A percentile compares a stretch with the other conserved stretches of the same genome.
These are phyloP conservation scores for Bombus pascuorum DNA, from an alignment of 1,140 invertebrate species.

Conservation along the genomic window DNA sequence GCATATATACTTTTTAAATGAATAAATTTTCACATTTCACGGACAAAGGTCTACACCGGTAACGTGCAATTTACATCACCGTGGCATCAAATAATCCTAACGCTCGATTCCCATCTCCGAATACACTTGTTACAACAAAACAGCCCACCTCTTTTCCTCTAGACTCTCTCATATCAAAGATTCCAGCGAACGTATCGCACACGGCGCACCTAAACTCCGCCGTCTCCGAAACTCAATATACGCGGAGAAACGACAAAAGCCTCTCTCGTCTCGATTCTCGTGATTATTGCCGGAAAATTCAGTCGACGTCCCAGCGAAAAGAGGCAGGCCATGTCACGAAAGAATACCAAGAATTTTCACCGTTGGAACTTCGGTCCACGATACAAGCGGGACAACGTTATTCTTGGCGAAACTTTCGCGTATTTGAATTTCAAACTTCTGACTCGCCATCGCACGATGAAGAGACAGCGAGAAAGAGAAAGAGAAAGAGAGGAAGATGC, in stretches of 20 bases:
- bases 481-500: neutral
- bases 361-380: constrained; percentile 12
- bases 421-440: constrained; percentile 56
- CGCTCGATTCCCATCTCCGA: neutral
- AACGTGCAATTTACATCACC: neutral
- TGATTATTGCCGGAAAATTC: constrained; percentile 32
- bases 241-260: neutral
- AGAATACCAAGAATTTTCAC: constrained; percentile 36
- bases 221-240: neutral
- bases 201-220: neutral
- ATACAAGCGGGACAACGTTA: constrained; percentile 55
- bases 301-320: neutral
- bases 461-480: neutral
- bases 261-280: neutral
- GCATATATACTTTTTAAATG: neutral
- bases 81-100: neutral
- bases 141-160: neutral
- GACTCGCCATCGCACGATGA: neutral
- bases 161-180: neutral
- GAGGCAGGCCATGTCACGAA: neutral
- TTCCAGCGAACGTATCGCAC: neutral
- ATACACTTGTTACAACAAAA: neutral
- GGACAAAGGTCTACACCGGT: neutral
- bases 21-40: neutral
- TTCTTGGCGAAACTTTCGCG: constrained; percentile 47